Evolutionary conservation across 1,140 invertebrate genomes (phyloP), one percentile per base, ranked within the genome.

Genomic region (Delia radicum): DNA sequence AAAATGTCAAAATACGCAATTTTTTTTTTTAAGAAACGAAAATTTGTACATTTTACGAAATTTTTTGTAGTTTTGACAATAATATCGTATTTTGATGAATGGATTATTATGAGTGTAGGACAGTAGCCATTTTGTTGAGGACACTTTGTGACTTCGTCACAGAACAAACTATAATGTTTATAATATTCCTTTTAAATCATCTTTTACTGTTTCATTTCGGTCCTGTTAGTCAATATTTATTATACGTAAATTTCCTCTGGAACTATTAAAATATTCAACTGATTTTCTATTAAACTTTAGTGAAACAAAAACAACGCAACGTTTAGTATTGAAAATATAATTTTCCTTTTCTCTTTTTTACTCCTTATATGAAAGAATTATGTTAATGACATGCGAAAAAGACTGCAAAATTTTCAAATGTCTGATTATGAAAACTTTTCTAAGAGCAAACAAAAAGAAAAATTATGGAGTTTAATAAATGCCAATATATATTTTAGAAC

Each of bases 231-330:
- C 48, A 55, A 55, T 55, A 55, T 55, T 55, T 55, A 21, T 6
- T 55, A 18, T 21, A 21, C 48, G 21, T 55, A 55, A 55, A 55
- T 55, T 55, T 55, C 21, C 48, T 55, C 21, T 5, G 18, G 48
- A 55, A 55, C 48, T 55, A 55, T 55, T 55, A 55, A 55, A 55
- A 55, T 55, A 55, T 55, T 55, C 48, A 55, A 55, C 48, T 21
- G 48, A 55, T 55, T 55, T 55, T 55, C 48, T 55, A 55, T 55
- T 55, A 55, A 55, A 55, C 48, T 55, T 55, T 21, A 21, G 18
- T 55, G 12, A n/a, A 21, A 6, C 0, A 55, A 55, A 55, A 18
- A 55, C n/a, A 55, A 55, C 48, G 21, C 48, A n/a, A 55, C 48
- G 1, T 55, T 2, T 0, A n/a, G 21, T 21, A 55, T 21, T 2